Evolutionary conservation across 2,888 invertebrate species (phyloP).

Genomic region (Nephrocerus scutellatus): DNA sequence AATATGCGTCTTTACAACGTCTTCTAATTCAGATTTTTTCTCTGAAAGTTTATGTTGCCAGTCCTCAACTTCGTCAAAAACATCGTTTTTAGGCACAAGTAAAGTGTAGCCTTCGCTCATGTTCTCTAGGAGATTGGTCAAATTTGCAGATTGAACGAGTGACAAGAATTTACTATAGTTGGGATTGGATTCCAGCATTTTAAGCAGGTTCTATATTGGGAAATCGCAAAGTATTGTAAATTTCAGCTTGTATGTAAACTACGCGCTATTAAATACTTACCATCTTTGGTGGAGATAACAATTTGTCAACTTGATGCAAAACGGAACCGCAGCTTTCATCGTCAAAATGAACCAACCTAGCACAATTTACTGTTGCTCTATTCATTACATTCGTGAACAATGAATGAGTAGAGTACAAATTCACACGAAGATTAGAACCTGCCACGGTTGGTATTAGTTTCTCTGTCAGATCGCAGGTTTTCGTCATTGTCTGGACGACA

Average conservation of each 20-base stretch:
- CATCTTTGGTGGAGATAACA: conserved; percentile 47
- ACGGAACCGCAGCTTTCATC: conserved; percentile 62
- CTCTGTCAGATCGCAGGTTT: conserved; percentile 55
- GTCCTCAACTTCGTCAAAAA: conserved; percentile 42
- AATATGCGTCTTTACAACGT: conserved; percentile 42
- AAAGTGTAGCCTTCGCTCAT: conserved; percentile 39
- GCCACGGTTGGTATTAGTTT: conserved; percentile 50
- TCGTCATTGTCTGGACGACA: conserved; percentile 52
- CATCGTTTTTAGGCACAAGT: conserved; percentile 46
- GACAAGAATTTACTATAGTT: conserved; percentile 45
- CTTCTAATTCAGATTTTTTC: conserved; percentile 31
- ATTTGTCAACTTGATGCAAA: conserved; percentile 58
- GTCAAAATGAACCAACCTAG: conserved; percentile 55
- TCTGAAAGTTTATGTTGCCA: conserved; percentile 29
- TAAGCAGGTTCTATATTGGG: conserved; percentile 37
- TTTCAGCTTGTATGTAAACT: too few species aligned
- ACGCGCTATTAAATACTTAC: conserved; percentile 29
- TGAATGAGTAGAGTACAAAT: conserved; percentile 55
- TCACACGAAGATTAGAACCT: conserved; percentile 52
- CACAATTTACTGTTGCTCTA: conserved; percentile 62
- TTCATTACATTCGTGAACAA: conserved; percentile 53
- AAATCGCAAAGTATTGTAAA: too few species aligned
- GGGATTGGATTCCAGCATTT: conserved; percentile 39
- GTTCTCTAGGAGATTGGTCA: conserved; percentile 39
- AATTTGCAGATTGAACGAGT: conserved; percentile 40